phyloP scores from a whole-genome alignment of 1,140 invertebrate genomes.

The Drosophila pseudoananassae region DNA sequence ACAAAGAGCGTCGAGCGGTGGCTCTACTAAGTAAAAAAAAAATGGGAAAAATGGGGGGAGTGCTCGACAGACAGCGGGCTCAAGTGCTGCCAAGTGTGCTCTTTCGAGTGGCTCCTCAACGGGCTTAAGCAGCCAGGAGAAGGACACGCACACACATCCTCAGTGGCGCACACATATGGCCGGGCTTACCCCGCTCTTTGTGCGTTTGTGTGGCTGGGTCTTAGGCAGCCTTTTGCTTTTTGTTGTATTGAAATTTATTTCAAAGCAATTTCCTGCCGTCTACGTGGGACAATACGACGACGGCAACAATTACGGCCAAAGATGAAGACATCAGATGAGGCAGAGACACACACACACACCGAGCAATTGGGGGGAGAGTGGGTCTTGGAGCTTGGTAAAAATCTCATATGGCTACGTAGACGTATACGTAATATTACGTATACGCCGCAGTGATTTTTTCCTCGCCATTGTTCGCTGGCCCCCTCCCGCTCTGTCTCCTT shows the following conservation, averaged over 20 bases:
- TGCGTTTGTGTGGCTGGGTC: conserved; percentile 35
- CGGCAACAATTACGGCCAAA: conserved; percentile 77
- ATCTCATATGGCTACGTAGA: conserved; percentile 43
- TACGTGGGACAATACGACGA: conserved; percentile 65
- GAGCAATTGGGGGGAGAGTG: conserved; percentile 8
- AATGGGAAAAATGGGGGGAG: conserved; percentile 1
- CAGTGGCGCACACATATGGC: conserved; percentile 53
- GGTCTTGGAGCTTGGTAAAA: conserved; percentile 38
- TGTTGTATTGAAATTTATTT: conserved; percentile 82
- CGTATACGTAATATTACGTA: conserved; percentile 62
- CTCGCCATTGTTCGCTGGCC: neutral
- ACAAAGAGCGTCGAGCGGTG: conserved; percentile 60
- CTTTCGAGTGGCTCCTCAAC: conserved; percentile 67
- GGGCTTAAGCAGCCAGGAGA: conserved; percentile 63
- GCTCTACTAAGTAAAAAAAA: conserved; percentile 28
- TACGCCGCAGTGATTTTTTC: conserved; percentile 74
- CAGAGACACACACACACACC: conserved; percentile 29
- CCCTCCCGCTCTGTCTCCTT: conserved; percentile 38
- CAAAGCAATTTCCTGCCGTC: conserved; percentile 81
- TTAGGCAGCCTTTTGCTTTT: conserved; percentile 64
- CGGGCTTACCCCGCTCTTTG: conserved; percentile 33
- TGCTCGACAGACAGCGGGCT: conserved; percentile 44
- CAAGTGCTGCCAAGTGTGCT: conserved; percentile 63
- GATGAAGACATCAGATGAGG: conserved; percentile 75
- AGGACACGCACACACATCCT: conserved; percentile 29